These are phyloP conservation scores for Glossophaga mutica DNA, from an alignment of 2,797 vertebrate genomes.

Conservation along the genomic window DNA sequence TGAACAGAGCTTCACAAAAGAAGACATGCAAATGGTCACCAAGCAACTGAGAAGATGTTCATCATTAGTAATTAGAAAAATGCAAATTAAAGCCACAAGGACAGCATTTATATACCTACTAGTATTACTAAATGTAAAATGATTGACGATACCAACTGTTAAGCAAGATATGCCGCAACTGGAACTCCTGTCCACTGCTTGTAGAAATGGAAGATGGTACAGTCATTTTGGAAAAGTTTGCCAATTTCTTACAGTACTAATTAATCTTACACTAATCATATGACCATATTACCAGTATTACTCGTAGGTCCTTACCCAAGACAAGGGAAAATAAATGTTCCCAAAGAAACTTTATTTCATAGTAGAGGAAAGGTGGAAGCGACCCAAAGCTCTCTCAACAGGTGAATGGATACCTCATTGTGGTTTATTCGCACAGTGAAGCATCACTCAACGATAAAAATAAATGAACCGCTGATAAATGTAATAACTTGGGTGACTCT, in stretches of 20 bases:
- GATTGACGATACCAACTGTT: background rate
- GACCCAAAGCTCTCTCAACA: background rate
- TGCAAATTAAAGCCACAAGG: background rate
- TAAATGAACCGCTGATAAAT: background rate
- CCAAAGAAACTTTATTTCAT: slow-evolving; percentile 39
- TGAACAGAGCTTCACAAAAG: background rate
- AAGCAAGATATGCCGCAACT: background rate
- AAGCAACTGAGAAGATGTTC: background rate
- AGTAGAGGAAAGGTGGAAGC: background rate
- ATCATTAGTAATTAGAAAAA: slow-evolving; percentile 13
- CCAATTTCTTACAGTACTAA: background rate
- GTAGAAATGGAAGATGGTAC: background rate
- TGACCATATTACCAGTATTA: background rate
- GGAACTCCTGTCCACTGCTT: background rate
- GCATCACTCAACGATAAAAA: slow-evolving; percentile 1
- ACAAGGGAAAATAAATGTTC: slow-evolving; percentile 27
- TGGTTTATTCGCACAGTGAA: background rate
- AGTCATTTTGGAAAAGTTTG: background rate
- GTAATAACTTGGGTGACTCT: slow-evolving; percentile 15
- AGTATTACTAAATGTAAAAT: background rate
- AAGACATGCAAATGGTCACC: background rate
- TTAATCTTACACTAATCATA: background rate
- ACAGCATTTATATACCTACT: background rate
- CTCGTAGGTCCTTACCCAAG: background rate
- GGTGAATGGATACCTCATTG: background rate